Conservation (phyloP, 2,888 invertebrate species). For the Diaphora mendica region DNA sequence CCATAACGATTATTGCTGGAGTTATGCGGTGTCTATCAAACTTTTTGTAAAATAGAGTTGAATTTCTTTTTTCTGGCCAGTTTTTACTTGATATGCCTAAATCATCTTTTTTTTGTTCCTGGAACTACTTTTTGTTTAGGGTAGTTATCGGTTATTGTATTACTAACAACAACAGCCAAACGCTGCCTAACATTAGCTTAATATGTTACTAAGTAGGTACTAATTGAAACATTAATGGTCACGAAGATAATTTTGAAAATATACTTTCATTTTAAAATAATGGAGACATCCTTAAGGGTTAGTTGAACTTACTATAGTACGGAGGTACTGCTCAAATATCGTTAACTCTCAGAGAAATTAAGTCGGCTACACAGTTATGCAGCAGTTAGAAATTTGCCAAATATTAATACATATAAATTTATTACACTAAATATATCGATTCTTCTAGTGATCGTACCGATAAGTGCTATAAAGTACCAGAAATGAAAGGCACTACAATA, state of each 20-base stretch:
- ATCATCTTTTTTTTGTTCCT: not conserved
- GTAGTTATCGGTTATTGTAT: not conserved
- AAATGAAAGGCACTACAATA: conserved; percentile 4
- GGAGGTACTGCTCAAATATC: not conserved
- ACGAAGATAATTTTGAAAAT: not conserved
- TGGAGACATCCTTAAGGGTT: not conserved
- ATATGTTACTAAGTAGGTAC: not conserved
- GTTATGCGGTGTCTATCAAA: conserved; percentile 24
- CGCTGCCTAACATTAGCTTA: not conserved
- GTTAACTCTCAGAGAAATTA: not conserved
- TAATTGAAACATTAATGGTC: not conserved
- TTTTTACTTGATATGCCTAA: not conserved
- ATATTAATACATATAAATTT: not conserved
- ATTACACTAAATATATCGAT: not conserved
- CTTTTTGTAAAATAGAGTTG: not conserved
- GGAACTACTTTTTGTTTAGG: not conserved
- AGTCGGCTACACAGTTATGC: no score
- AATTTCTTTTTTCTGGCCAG: not conserved
- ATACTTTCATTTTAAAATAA: not conserved
- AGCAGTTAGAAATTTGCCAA: not conserved
- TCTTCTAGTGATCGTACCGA: not conserved
- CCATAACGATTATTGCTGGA: conserved; percentile 68
- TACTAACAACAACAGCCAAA: not conserved
- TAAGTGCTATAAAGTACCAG: not conserved
- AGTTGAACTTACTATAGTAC: not conserved